phyloP scores from a whole-genome alignment of 2,888 invertebrate genomes.

The Patella ulyssiponensis region DNA sequence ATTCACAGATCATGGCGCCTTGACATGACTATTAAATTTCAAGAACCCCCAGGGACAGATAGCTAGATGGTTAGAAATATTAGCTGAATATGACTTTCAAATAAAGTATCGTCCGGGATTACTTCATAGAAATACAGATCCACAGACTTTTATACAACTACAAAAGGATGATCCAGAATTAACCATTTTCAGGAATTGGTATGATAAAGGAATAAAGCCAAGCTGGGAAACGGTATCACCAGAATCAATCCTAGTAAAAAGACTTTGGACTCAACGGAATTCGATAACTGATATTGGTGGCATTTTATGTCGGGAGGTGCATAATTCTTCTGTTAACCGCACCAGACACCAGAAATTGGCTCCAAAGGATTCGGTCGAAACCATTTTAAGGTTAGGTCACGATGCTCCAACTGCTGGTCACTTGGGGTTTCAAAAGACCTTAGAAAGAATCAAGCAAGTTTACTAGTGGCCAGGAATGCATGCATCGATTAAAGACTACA shows the following conservation, averaged over 20 bases:
- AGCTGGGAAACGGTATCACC: too few relatives aligned
- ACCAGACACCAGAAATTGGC: too few relatives aligned
- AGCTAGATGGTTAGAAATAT: slow-evolving; percentile 15
- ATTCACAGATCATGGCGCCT: slow-evolving; percentile 1
- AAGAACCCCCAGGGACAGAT: slow-evolving; percentile 6
- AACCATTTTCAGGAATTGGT: too few relatives aligned
- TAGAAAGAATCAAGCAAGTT: neutral
- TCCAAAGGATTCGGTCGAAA: neutral
- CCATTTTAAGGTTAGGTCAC: neutral
- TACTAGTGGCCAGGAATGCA: slow-evolving; percentile 3
- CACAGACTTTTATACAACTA: neutral
- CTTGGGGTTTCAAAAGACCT: neutral
- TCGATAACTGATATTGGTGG: too few relatives aligned
- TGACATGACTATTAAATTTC: slow-evolving; percentile 15
- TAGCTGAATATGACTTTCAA: slow-evolving; percentile 19
- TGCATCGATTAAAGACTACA: neutral
- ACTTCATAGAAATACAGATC: slow-evolving; percentile 16
- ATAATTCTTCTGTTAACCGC: too few relatives aligned
- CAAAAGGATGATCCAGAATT: too few relatives aligned
- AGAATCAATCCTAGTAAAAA: too few relatives aligned
- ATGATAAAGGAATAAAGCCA: too few relatives aligned
- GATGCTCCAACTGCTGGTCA: neutral
- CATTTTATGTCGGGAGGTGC: too few relatives aligned
- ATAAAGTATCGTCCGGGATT: slow-evolving; percentile 14
- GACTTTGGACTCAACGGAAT: too few relatives aligned